phyloP scores from a whole-genome alignment of 2,797 vertebrate species.

The Otus scops region DNA sequence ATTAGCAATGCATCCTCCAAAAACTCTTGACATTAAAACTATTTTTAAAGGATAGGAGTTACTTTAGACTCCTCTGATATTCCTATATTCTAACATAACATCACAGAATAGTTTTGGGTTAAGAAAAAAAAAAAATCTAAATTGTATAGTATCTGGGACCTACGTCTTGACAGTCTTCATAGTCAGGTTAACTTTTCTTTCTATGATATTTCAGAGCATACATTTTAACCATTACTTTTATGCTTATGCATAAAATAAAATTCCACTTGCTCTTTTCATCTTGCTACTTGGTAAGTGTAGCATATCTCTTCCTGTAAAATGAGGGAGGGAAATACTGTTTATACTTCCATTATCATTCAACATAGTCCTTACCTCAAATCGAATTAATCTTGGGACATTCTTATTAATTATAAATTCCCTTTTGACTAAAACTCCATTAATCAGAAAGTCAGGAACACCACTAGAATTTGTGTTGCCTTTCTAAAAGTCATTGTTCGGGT shows the following conservation, averaged over 20 bases:
- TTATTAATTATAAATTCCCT: neutral
- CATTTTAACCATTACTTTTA: neutral
- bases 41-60: neutral
- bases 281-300: neutral
- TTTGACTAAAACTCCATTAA: neutral
- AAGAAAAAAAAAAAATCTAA: neutral
- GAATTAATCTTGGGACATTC: neutral
- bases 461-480: neutral
- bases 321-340: accelerated
- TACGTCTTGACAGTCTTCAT: neutral
- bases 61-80: neutral
- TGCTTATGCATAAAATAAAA: neutral
- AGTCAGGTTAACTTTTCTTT: neutral
- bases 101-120: neutral
- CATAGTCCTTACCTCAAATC: neutral
- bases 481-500: neutral
- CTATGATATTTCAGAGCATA: neutral
- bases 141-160: neutral
- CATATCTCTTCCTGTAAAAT: neutral
- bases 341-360: neutral
- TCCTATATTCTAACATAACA: neutral
- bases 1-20: neutral
- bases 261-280: neutral
- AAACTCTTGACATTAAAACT: neutral
- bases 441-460: neutral